Evolutionary conservation across 2,888 invertebrate species (phyloP).

Genomic region (Drosophila rubida): DNA sequence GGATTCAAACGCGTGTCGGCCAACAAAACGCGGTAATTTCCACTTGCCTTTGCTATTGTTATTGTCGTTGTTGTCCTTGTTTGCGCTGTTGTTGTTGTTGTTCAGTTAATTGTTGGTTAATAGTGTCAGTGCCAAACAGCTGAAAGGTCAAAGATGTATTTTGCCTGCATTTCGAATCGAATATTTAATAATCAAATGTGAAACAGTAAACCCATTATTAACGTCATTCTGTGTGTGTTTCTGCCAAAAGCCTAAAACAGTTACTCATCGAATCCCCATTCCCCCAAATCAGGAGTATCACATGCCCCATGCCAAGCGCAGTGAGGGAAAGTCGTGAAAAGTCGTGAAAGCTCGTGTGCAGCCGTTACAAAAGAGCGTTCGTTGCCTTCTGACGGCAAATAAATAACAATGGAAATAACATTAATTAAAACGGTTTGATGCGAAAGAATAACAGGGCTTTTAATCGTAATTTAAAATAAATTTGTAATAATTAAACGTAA

Average conservation of each 20-base stretch:
- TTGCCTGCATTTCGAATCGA: background rate
- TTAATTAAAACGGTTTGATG: background rate
- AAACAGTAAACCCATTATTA: conserved; percentile 8
- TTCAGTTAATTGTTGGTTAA: conserved; percentile 11
- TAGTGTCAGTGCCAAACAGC: background rate
- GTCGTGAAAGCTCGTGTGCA: conserved; percentile 3
- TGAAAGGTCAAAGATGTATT: background rate
- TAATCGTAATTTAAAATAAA: conserved; percentile 38
- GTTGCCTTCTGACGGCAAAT: conserved; percentile 13
- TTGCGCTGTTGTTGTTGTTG: conserved; percentile 14
- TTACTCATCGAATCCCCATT: conserved; percentile 14
- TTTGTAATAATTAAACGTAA: conserved; percentile 38
- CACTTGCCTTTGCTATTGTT: conserved; percentile 12
- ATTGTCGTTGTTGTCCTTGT: conserved; percentile 14
- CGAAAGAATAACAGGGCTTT: background rate
- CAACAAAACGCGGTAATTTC: conserved; percentile 63
- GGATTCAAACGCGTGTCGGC: conserved; percentile 82
- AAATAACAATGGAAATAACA: background rate
- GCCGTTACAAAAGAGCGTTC: conserved; percentile 8
- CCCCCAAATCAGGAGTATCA: background rate
- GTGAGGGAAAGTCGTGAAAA: conserved; percentile 3
- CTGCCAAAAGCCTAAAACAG: conserved; percentile 18
- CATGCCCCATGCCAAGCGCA: background rate
- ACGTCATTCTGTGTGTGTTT: conserved; percentile 1
- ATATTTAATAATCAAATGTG: conserved; percentile 20